A percentile compares a stretch with the other conserved stretches of the same genome.
Conservation (phyloP, 1,140 invertebrate species). For the Panagrolaimus sp. region DNA sequence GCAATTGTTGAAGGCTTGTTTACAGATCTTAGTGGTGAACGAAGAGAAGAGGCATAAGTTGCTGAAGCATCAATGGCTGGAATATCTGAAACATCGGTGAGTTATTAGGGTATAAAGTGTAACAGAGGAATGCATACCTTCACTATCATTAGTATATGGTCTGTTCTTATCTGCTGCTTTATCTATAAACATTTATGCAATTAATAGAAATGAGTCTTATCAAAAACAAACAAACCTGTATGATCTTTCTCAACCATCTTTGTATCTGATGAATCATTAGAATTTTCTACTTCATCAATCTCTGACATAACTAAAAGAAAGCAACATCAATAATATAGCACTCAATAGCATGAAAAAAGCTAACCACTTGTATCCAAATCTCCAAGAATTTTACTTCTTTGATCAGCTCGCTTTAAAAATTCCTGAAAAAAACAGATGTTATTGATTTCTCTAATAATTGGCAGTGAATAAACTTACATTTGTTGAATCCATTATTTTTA, state of each 20-base stretch:
- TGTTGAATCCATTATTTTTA: too few relatives aligned
- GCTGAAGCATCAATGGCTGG: background rate
- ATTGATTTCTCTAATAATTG: too few relatives aligned
- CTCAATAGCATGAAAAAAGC: background rate
- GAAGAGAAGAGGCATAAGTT: background rate
- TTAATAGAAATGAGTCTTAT: too few relatives aligned
- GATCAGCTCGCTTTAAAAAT: background rate
- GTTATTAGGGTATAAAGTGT: too few relatives aligned
- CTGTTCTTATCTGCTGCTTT: too few relatives aligned
- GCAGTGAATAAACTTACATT: too few relatives aligned
- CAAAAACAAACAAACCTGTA: too few relatives aligned
- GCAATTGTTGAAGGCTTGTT: background rate
- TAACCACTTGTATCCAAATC: conserved; percentile 4
- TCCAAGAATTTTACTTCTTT: background rate
- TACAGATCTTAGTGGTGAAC: background rate
- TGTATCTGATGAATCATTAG: background rate
- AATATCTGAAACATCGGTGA: too few relatives aligned
- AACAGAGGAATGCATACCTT: too few relatives aligned
- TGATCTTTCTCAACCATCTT: background rate
- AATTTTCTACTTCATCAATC: background rate
- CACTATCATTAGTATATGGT: too few relatives aligned
- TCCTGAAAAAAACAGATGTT: background rate
- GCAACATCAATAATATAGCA: background rate
- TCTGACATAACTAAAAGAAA: conserved; percentile 11
- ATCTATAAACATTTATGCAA: too few relatives aligned